A percentile compares a stretch with the other conserved stretches of the same genome.
phyloP scores from a whole-genome alignment of 2,113 vertebrate species.

The Oncorhynchus mykiss region DNA sequence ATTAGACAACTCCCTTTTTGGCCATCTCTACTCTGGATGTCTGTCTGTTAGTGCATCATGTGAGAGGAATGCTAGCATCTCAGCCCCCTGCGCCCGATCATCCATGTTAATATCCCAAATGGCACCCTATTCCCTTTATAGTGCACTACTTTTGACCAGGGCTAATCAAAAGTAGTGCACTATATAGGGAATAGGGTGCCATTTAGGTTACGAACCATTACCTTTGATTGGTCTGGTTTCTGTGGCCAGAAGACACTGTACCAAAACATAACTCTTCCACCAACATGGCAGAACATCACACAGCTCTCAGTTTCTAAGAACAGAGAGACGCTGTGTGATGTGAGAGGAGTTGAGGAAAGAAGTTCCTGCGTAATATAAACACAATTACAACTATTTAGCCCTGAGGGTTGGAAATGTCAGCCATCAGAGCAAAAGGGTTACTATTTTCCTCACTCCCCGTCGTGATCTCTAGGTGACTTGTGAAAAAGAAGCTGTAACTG shows the following conservation, averaged over 20 bases:
- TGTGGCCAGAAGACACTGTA: constrained; percentile 35
- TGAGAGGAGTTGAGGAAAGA: constrained; percentile 8
- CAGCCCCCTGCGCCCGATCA: constrained; percentile 32
- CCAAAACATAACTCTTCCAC: constrained; percentile 13
- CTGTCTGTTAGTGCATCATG: constrained; percentile 34
- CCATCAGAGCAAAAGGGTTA: constrained; percentile 49
- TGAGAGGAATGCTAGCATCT: constrained; percentile 39
- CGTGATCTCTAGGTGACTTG: constrained; percentile 21
- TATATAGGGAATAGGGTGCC: too few relatives aligned
- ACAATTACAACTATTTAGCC: constrained; percentile 60
- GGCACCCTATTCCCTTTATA: too few relatives aligned
- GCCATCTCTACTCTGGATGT: background rate
- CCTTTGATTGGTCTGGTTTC: constrained; percentile 46
- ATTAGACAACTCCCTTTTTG: background rate
- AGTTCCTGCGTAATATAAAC: constrained; percentile 47
- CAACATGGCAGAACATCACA: constrained; percentile 27
- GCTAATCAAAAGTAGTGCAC: too few relatives aligned
- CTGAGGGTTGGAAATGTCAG: constrained; percentile 41
- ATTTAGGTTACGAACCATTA: constrained; percentile 7
- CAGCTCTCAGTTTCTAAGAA: constrained; percentile 29
- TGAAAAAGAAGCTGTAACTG: constrained; percentile 25
- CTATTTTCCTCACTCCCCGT: constrained; percentile 28
- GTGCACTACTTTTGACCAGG: too few relatives aligned
- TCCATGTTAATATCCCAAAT: constrained; percentile 8
- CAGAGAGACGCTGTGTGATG: constrained; percentile 56